Base-by-base conservation (phyloP, 2,113 vertebrate genomes). In the Rattus rattus region DNA sequence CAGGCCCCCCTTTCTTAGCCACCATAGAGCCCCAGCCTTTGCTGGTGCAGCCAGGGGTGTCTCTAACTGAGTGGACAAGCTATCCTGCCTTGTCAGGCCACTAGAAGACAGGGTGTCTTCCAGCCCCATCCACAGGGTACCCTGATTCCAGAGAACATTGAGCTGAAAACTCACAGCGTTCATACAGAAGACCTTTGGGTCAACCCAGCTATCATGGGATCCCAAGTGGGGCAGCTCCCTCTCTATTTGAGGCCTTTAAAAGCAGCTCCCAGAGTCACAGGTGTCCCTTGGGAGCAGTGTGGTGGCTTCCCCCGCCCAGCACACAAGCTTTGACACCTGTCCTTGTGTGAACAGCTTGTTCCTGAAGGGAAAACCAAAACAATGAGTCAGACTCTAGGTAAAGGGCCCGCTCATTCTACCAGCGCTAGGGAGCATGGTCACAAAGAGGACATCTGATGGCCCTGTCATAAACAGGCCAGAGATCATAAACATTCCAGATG, bases 401-500 rank as follows among this genome's bases (percentile, higher is more conserved):
- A 70, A 65, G 36, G 52, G 1, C 1, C 0, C 1, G 9, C 49
- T 39, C 30, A 0, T 54, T 43, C n/a, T 4, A 1, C 73, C 85
- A 2, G 56, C 0, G 19, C 3, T 36, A 16, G 43, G 39, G 39
- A 10, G 17, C 1, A 6, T 0, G 2, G 28, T 20, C 33, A 3
- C 0, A 8, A 12, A 54, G 26, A 80, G 61, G 26, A 28, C n/a
- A 4, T 1, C 8, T 49, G 39, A 11, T 14, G 36, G 4, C 7
- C 17, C 2, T 3, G 2, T 52, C 9, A 0, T 1, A 30, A 61
- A 33, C 54, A 14, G 2, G 79, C 80, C 72, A 4, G 54, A 84
- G 47, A 73, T 43, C 43, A 43, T 43, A 73, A 63, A 47, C 4
- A 30, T 28, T 28, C 73, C 39, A 0, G 22, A 26, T 19, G 4